Conservation (phyloP, 2,888 invertebrate species). For the Parochlus steinenii region DNA sequence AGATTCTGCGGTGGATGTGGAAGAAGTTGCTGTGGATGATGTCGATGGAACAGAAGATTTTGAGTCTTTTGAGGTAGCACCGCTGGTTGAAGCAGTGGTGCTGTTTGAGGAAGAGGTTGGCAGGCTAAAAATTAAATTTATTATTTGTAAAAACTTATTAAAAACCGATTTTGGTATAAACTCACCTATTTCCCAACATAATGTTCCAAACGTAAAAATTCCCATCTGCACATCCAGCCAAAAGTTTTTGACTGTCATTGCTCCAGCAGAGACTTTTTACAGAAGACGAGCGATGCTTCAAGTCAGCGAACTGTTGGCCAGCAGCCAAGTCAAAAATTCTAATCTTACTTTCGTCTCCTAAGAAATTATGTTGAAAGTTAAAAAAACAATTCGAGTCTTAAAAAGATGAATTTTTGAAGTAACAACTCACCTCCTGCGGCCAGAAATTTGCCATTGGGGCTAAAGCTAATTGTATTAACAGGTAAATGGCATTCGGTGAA, state of each 20-base stretch:
- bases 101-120: neutral
- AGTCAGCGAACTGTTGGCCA: conserved; percentile 39
- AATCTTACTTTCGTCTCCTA: conserved; percentile 43
- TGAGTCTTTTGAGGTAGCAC: conserved; percentile 9
- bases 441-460: conserved; percentile 66
- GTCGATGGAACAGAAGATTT: conserved; percentile 2
- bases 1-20: conserved; percentile 2
- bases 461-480: conserved; percentile 63
- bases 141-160: neutral
- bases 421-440: conserved; percentile 56
- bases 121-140: neutral
- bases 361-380: conserved; percentile 6
- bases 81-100: conserved; percentile 6
- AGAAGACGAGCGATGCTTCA: conserved; percentile 38
- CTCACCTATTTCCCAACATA: conserved; percentile 18
- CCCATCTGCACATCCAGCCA: conserved; percentile 50
- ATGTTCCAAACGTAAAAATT: conserved; percentile 48
- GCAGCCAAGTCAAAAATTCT: conserved; percentile 49
- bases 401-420: neutral
- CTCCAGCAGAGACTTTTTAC: conserved; percentile 43
- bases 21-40: conserved; percentile 1
- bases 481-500: conserved; percentile 61
- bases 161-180: neutral
- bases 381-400: neutral
- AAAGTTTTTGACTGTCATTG: conserved; percentile 38